Evolutionary conservation across 2,797 vertebrate species (phyloP).

Genomic region (Pteronotus mesoamericanus): DNA sequence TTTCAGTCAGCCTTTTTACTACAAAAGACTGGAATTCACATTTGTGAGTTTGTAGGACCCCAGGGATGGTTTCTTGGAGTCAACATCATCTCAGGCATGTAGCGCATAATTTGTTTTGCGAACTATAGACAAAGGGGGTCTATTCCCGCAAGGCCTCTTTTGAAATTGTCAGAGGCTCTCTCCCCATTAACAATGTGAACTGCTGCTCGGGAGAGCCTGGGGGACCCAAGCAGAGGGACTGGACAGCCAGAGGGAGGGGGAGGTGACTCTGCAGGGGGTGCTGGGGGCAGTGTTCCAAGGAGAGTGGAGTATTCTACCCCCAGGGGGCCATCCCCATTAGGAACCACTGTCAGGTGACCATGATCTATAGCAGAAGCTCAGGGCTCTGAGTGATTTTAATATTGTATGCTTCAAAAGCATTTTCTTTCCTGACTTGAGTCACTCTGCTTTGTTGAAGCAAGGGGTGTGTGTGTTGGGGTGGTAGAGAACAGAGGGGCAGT

Average conservation of each 20-base stretch:
- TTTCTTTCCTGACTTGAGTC: neutral
- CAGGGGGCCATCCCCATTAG: neutral
- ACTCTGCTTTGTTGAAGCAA: neutral
- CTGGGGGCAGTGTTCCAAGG: neutral
- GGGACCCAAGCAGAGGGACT: neutral
- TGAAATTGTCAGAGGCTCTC: slow-evolving; percentile 33
- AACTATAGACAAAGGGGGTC: slow-evolving; percentile 57
- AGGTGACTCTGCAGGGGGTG: neutral
- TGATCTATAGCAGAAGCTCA: neutral
- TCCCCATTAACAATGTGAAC: neutral
- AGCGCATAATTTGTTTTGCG: slow-evolving; percentile 63
- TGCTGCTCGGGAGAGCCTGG: neutral
- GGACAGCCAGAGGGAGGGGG: neutral
- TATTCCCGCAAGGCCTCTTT: slow-evolving; percentile 34
- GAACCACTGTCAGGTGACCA: neutral
- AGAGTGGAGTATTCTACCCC: neutral
- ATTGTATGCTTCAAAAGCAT: neutral
- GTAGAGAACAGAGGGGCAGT: neutral
- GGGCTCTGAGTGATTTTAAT: neutral
- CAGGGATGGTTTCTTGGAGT: neutral
- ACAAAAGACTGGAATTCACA: slow-evolving; percentile 30
- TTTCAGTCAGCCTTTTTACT: neutral
- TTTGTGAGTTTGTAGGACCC: neutral
- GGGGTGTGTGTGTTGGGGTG: accelerated
- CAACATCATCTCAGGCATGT: slow-evolving; percentile 46